Percentiles rank a stretch among this genome's conserved stretches.
Evolutionary conservation across 2,113 vertebrate genomes (phyloP).

Genomic region (Tonatia bakeri): DNA sequence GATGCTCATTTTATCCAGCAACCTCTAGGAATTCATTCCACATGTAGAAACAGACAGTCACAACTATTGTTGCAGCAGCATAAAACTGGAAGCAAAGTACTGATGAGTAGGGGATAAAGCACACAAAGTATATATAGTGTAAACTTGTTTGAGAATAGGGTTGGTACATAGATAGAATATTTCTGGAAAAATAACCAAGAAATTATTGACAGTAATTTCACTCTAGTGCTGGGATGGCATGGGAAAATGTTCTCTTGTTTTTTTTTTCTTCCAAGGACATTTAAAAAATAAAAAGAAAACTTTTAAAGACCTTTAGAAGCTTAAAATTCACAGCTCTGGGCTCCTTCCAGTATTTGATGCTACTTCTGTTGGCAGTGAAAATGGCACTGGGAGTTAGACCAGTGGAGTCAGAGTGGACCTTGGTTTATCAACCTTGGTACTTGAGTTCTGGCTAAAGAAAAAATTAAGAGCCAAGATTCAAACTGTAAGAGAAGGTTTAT

Average conservation of each 20-base stretch:
- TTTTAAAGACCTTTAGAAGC: background rate
- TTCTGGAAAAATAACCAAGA: constrained; percentile 21
- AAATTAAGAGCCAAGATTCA: no score
- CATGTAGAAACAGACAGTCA: background rate
- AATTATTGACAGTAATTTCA: background rate
- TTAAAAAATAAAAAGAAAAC: background rate
- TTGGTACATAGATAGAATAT: background rate
- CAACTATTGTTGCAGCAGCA: background rate
- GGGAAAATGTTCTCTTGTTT: background rate
- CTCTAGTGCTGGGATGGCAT: background rate
- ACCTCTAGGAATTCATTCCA: background rate
- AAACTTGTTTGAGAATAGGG: background rate
- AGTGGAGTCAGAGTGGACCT: no score
- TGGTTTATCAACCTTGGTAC: no score
- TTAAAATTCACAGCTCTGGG: background rate
- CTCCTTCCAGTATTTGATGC: constrained; percentile 1
- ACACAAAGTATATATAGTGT: background rate
- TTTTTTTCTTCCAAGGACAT: background rate
- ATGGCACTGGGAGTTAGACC: no score
- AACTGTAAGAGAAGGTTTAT: no score
- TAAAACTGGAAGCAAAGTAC: background rate
- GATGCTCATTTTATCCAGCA: background rate
- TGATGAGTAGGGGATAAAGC: background rate
- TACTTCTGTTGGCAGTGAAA: no score
- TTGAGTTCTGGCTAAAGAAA: no score